Evolutionary conservation across 2,113 vertebrate species (phyloP).

Genomic region (Cygnus buccinator): DNA sequence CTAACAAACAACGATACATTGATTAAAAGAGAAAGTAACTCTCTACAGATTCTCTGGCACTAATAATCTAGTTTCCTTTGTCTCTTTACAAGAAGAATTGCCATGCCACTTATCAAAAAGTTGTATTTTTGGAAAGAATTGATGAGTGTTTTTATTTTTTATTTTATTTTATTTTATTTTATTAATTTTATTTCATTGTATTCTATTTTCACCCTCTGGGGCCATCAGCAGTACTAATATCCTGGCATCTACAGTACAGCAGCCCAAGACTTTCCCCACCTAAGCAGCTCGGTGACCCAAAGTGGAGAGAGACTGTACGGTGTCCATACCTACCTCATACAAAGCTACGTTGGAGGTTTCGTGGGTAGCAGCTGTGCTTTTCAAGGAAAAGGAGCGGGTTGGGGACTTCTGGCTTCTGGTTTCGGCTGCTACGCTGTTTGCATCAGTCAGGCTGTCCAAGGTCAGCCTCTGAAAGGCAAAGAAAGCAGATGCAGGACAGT

Average conservation of each 20-base stretch:
- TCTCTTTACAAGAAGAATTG: not conserved
- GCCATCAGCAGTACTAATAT: not conserved
- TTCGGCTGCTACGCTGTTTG: slow-evolving; percentile 74
- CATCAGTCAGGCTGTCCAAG: slow-evolving; percentile 82
- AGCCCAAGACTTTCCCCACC: not conserved
- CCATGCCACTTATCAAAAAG: not conserved
- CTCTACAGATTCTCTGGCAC: not conserved
- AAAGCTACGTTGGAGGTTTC: slow-evolving; percentile 86
- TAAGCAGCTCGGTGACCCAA: not conserved
- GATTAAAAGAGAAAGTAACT: not conserved
- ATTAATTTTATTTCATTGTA: not conserved
- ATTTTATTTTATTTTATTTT: too few relatives aligned
- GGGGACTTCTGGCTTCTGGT: slow-evolving; percentile 76
- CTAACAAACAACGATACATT: not conserved
- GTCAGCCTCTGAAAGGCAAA: slow-evolving; percentile 80
- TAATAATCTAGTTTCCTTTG: not conserved
- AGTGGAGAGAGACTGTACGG: fast-evolving
- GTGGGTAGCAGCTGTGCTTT: slow-evolving; percentile 76
- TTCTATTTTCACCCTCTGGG: not conserved
- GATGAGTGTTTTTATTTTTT: not conserved
- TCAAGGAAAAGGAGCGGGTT: slow-evolving; percentile 75
- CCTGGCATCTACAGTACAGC: not conserved
- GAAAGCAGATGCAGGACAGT: not conserved
- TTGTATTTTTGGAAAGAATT: not conserved
- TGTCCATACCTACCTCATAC: slow-evolving; percentile 78